These are phyloP conservation scores for Carduelis carduelis DNA, from an alignment of 2,797 vertebrate genomes.

Conservation along the genomic window DNA sequence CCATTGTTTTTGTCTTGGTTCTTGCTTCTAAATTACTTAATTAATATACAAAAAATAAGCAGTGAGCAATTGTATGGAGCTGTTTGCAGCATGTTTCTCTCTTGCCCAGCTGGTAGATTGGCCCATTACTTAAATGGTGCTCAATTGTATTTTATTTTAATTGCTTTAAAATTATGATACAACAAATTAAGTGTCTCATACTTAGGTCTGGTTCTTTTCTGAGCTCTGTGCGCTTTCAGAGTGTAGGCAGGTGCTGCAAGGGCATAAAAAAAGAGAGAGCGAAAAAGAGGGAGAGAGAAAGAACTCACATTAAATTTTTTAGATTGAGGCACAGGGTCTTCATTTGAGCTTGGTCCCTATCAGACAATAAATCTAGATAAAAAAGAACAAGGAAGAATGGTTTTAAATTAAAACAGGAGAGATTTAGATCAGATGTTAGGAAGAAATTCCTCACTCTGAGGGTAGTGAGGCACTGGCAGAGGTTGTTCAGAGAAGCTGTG, in stretches of 20 bases:
- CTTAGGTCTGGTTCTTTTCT: neutral
- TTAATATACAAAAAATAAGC: conserved; percentile 24
- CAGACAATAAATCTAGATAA: neutral
- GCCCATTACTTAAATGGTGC: neutral
- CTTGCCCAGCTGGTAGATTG: neutral
- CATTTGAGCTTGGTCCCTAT: neutral
- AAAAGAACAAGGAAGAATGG: neutral
- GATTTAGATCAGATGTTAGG: neutral
- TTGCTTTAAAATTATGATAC: neutral
- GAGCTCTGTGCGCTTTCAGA: neutral
- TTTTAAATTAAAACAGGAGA: neutral
- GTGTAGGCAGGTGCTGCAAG: neutral
- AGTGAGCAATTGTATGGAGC: conserved; percentile 1
- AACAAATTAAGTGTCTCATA: neutral
- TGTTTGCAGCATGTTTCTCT: conserved; percentile 1
- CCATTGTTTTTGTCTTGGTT: conserved; percentile 10
- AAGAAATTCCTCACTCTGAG: neutral
- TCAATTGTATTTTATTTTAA: neutral
- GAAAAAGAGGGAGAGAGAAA: neutral
- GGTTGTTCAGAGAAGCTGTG: neutral
- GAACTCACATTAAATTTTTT: neutral
- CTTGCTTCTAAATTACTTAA: conserved; percentile 37
- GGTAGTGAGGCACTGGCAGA: neutral
- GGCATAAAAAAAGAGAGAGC: neutral
- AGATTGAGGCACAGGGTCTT: neutral